Evolutionary conservation across 2,113 vertebrate genomes (phyloP).

Genomic region (Strigops habroptila): DNA sequence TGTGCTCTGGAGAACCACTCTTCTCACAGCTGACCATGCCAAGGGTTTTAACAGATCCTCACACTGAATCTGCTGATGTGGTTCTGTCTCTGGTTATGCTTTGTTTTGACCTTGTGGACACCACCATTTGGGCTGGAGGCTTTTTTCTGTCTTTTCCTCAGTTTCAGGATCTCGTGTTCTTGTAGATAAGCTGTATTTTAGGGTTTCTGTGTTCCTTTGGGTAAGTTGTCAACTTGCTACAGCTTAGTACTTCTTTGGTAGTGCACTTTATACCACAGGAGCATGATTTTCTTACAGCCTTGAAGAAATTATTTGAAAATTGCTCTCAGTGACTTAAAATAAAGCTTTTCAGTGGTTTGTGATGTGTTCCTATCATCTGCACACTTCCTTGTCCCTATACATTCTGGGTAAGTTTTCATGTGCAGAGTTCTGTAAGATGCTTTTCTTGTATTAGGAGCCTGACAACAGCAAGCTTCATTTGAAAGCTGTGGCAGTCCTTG

Average conservation of each 20-base stretch:
- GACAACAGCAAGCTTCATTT: neutral
- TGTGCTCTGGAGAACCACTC: neutral
- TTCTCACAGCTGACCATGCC: neutral
- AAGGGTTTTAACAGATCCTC: neutral
- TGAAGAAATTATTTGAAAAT: neutral
- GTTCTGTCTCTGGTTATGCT: neutral
- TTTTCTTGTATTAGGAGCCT: neutral
- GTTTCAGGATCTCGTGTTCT: neutral
- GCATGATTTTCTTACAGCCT: neutral
- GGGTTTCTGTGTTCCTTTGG: neutral
- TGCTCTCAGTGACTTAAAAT: neutral
- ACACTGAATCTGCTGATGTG: neutral
- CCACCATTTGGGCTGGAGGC: neutral
- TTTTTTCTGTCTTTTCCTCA: neutral
- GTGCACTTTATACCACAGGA: neutral
- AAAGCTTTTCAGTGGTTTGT: neutral
- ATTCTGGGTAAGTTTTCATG: neutral
- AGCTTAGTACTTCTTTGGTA: no score
- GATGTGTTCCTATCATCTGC: neutral
- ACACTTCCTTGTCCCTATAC: neutral
- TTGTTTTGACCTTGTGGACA: neutral
- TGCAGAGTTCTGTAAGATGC: neutral
- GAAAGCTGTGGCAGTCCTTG: neutral
- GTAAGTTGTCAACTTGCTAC: neutral
- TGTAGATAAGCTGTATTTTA: neutral